phyloP scores from a whole-genome alignment of 2,888 invertebrate genomes.

The Plagodis dolabraria region DNA sequence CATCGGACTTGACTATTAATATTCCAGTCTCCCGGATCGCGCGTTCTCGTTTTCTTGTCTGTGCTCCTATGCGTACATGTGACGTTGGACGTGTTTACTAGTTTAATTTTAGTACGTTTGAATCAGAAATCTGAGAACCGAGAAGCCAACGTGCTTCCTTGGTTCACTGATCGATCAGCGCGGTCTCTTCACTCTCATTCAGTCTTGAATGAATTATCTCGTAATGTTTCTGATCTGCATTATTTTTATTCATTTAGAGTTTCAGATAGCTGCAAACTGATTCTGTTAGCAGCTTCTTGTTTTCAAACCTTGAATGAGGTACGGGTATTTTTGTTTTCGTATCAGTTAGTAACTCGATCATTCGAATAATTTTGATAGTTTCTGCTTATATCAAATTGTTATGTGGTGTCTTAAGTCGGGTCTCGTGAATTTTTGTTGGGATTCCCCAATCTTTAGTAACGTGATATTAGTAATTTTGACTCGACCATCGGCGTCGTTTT shows the following conservation, averaged over 20 bases:
- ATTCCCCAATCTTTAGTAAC: constrained; percentile 22
- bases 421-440: constrained; percentile 8
- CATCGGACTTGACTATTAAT: constrained; percentile 53
- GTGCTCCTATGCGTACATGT: constrained; percentile 24
- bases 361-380: background rate
- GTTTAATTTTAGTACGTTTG: constrained; percentile 28
- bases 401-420: constrained; percentile 12
- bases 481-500: constrained; percentile 10
- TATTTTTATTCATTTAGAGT: background rate
- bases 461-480: constrained; percentile 17
- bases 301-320: background rate
- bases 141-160: constrained; percentile 17
- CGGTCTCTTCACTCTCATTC: background rate
- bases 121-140: constrained; percentile 28
- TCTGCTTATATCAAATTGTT: constrained; percentile 1
- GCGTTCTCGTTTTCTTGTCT: constrained; percentile 36
- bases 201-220: background rate
- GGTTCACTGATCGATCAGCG: constrained; percentile 7
- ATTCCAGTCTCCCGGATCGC: constrained; percentile 57
- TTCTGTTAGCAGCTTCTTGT: background rate
- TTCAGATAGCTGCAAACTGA: background rate
- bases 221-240: too few relatives aligned
- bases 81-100: constrained; percentile 23
- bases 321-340: background rate
- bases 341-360: constrained; percentile 1